Percentiles rank a stretch among this genome's conserved stretches.
Evolutionary conservation across 2,797 vertebrate genomes (phyloP).

Genomic region (Antennarius maculatus): DNA sequence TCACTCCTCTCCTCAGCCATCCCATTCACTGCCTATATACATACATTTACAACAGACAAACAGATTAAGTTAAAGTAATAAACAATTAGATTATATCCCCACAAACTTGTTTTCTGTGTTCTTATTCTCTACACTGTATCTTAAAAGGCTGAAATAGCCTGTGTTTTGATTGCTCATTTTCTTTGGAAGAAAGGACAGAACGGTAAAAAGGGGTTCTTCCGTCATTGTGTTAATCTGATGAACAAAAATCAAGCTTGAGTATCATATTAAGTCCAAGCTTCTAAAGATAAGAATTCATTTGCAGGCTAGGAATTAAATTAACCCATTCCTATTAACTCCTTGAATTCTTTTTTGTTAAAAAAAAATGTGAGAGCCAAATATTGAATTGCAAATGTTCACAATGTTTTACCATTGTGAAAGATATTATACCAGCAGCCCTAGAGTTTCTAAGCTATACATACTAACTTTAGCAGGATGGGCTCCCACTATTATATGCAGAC

Average conservation of each 20-base stretch:
- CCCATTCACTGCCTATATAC: constrained; percentile 5
- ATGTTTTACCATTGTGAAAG: too few species aligned
- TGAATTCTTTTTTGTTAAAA: background rate
- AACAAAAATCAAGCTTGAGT: constrained; percentile 37
- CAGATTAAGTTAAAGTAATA: constrained; percentile 12
- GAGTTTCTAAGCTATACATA: too few species aligned
- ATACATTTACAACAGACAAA: background rate
- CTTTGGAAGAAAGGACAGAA: constrained; percentile 34
- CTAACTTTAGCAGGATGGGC: too few species aligned
- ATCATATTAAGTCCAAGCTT: constrained; percentile 10
- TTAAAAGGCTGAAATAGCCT: constrained; percentile 57
- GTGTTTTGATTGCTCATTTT: constrained; percentile 60
- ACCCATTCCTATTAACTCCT: background rate
- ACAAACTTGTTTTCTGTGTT: constrained; percentile 25
- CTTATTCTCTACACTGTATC: constrained; percentile 26
- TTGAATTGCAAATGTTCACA: too few species aligned
- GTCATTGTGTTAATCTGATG: constrained; percentile 35
- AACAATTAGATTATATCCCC: constrained; percentile 46
- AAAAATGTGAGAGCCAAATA: too few species aligned
- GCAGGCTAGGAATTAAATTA: background rate
- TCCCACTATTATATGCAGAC: too few species aligned
- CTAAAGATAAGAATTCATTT: constrained; percentile 8
- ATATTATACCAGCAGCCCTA: too few species aligned
- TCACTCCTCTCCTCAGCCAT: constrained; percentile 13
- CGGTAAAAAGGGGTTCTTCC: constrained; percentile 49